Percentiles rank a stretch among this genome's conserved stretches.
phyloP scores from a whole-genome alignment of 2,113 vertebrate genomes.

The Sylvia atricapilla region DNA sequence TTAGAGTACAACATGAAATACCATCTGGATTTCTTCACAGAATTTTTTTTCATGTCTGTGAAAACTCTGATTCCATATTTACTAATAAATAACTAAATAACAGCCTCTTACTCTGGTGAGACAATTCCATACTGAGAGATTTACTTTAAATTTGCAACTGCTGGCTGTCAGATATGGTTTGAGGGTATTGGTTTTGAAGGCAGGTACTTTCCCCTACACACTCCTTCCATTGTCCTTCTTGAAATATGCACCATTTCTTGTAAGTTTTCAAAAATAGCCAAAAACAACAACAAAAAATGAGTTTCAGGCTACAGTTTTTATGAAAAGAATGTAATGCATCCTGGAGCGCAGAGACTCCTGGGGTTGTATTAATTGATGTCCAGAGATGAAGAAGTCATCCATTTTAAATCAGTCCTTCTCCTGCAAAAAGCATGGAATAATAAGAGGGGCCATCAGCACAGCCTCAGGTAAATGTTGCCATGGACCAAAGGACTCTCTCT shows the following conservation, averaged over 20 bases:
- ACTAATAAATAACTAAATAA: conserved; percentile 17
- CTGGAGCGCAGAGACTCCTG: background rate
- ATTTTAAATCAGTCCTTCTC: background rate
- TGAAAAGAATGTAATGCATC: background rate
- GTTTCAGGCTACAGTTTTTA: background rate
- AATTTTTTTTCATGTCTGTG: background rate
- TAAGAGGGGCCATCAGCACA: background rate
- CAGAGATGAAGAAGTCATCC: background rate
- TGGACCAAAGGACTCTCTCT: background rate
- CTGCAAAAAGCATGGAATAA: background rate
- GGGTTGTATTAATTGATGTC: background rate
- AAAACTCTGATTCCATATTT: background rate
- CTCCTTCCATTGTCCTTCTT: background rate
- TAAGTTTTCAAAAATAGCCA: background rate
- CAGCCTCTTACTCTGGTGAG: background rate
- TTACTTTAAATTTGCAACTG: conserved; percentile 12
- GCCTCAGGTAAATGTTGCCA: background rate
- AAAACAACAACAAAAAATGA: background rate
- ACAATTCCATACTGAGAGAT: background rate
- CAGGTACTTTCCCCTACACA: background rate
- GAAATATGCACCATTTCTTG: background rate
- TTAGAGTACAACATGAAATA: conserved; percentile 13
- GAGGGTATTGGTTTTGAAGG: background rate
- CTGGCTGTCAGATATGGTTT: background rate
- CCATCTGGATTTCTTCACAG: background rate